Percentiles rank a stretch among this genome's conserved stretches.
Evolutionary conservation across 2,888 invertebrate species (phyloP).

Genomic region (Drosophila mettleri): DNA sequence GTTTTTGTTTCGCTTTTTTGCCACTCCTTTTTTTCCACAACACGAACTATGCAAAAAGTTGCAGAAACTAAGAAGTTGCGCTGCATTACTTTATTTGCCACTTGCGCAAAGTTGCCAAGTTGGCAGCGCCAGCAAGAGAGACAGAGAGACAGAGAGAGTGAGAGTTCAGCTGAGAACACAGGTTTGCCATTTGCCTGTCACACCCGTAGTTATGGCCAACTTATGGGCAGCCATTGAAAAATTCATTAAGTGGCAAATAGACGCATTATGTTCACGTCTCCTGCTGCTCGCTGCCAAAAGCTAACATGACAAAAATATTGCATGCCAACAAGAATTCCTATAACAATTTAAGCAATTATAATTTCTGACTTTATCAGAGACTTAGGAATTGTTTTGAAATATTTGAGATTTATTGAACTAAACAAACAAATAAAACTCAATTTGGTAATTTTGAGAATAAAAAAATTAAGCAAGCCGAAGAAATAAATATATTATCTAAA

Average conservation of each 20-base stretch:
- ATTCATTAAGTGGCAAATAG: constrained; percentile 76
- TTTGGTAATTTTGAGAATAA: too few species aligned
- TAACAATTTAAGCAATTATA: neutral
- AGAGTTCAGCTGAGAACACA: constrained; percentile 50
- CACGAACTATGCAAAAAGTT: constrained; percentile 29
- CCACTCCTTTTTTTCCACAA: neutral
- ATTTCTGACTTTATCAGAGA: too few species aligned
- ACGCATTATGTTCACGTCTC: constrained; percentile 63
- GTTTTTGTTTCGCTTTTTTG: neutral
- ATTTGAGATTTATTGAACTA: neutral
- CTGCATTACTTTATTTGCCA: constrained; percentile 68
- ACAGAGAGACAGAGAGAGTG: constrained; percentile 1
- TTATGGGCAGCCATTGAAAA: constrained; percentile 41
- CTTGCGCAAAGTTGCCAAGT: constrained; percentile 54
- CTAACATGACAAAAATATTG: constrained; percentile 37
- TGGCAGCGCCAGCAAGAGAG: constrained; percentile 43
- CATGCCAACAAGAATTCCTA: constrained; percentile 29
- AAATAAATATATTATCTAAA: too few species aligned
- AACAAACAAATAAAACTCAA: too few species aligned
- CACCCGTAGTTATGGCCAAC: constrained; percentile 34
- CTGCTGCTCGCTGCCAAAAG: constrained; percentile 26
- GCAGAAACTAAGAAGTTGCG: constrained; percentile 40
- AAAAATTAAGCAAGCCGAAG: too few species aligned
- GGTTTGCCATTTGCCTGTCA: constrained; percentile 66
- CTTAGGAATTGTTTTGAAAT: neutral